These are phyloP conservation scores for Okamejei kenojei DNA, from an alignment of 2,797 vertebrate genomes.

Conservation along the genomic window DNA sequence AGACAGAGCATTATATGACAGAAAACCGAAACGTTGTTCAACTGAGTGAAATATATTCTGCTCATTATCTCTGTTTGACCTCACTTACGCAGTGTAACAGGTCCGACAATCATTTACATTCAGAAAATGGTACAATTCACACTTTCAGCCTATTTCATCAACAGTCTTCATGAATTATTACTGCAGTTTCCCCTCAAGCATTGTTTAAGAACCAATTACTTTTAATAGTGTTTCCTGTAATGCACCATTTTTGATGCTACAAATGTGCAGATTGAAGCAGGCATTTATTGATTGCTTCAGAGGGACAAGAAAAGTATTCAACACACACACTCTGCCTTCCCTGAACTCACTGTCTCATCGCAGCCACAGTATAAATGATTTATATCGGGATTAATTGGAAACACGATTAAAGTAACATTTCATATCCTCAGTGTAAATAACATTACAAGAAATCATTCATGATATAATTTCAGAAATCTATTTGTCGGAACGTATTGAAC, in stretches of 20 bases:
- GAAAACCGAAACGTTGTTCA: neutral
- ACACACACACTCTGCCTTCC: neutral
- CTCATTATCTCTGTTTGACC: conserved; percentile 5
- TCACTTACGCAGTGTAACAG: neutral
- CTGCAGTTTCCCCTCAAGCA: conserved; percentile 22
- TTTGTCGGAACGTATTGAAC: conserved; percentile 19
- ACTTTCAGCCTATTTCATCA: neutral
- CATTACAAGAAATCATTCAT: conserved; percentile 23
- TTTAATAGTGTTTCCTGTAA: conserved; percentile 1
- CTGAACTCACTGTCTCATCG: neutral
- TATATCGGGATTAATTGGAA: conserved; percentile 26
- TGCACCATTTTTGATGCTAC: conserved; percentile 15
- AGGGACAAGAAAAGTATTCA: conserved; percentile 5
- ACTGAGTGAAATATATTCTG: neutral
- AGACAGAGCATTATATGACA: neutral
- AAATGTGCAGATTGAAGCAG: conserved; percentile 17
- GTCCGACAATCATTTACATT: conserved; percentile 27
- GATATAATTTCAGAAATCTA: conserved; percentile 20
- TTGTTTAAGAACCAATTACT: conserved; percentile 32
- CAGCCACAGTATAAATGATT: conserved; percentile 27
- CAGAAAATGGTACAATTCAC: neutral
- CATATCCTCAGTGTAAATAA: conserved; percentile 24
- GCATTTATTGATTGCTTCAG: conserved; percentile 18
- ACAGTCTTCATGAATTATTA: conserved; percentile 15
- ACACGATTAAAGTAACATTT: conserved; percentile 29